phyloP scores from a whole-genome alignment of 30 jellyfish, hydroid and myxozoan species.

The Chironex yamaguchii region DNA sequence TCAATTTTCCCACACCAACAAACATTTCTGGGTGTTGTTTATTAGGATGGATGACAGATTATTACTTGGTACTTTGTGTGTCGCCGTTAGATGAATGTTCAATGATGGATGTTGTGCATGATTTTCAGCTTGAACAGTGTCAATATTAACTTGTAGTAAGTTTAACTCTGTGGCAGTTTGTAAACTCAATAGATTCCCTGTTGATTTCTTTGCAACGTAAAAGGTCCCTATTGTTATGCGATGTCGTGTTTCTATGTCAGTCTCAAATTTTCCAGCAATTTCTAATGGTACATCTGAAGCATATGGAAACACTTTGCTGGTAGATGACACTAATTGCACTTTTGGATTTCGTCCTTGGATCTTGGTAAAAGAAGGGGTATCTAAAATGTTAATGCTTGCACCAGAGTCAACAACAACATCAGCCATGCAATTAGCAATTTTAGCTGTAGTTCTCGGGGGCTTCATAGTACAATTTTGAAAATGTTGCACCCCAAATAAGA shows the following conservation, averaged over 20 bases:
- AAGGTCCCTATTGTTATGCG: constrained; percentile 4
- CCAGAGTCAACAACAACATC: neutral
- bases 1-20: neutral
- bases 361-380: neutral
- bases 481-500: constrained; percentile 1
- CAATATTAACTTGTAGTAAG: neutral
- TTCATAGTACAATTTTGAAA: neutral
- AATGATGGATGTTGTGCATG: neutral
- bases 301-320: too few species aligned
- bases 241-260: neutral
- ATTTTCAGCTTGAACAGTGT: neutral
- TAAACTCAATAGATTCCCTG: neutral
- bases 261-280: constrained; percentile 2
- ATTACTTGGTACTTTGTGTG: neutral
- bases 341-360: too few species aligned
- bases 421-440: neutral
- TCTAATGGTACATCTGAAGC: neutral
- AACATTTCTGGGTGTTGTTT: neutral
- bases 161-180: neutral
- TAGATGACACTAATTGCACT: too few species aligned
- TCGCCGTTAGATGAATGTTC: neutral
- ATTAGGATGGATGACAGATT: neutral
- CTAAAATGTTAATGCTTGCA: neutral
- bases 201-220: neutral
- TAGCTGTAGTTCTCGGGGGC: neutral